phyloP scores from a whole-genome alignment of 2,888 invertebrate species.

The Scaptomyza flava region DNA sequence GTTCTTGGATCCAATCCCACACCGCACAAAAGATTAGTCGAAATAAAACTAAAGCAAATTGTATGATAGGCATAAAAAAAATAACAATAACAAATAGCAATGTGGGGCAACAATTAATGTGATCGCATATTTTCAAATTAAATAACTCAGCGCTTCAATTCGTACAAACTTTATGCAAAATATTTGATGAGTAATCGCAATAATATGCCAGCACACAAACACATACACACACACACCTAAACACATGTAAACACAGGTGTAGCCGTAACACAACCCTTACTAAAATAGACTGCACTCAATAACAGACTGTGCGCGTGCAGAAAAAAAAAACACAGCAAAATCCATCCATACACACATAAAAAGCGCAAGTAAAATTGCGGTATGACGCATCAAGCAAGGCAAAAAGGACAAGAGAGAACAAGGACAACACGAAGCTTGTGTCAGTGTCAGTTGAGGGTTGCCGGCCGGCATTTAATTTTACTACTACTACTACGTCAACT shows the following conservation, averaged over 20 bases:
- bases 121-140: slow-evolving; percentile 56
- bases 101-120: slow-evolving; percentile 54
- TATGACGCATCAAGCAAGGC: slow-evolving; percentile 66
- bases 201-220: slow-evolving; percentile 49
- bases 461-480: slow-evolving; percentile 58
- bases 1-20: slow-evolving; percentile 7
- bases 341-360: slow-evolving; percentile 19
- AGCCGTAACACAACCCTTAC: slow-evolving; percentile 58
- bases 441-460: slow-evolving; percentile 51
- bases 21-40: slow-evolving; percentile 25
- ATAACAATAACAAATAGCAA: slow-evolving; percentile 14
- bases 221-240: slow-evolving; percentile 15
- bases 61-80: slow-evolving; percentile 25
- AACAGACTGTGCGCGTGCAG: slow-evolving; percentile 50
- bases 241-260: slow-evolving; percentile 54
- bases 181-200: slow-evolving; percentile 66
- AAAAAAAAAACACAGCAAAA: slow-evolving; percentile 16
- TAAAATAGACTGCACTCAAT: slow-evolving; percentile 48
- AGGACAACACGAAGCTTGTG: slow-evolving; percentile 37
- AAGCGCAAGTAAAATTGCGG: slow-evolving; percentile 75
- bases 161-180: slow-evolving; percentile 47
- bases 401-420: slow-evolving; percentile 45
- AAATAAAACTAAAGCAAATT: slow-evolving; percentile 41
- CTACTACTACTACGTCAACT: slow-evolving; percentile 24
- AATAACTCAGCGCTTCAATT: slow-evolving; percentile 34